phyloP scores from a whole-genome alignment of 2,797 vertebrate genomes.

The Gambusia yucatana region DNA sequence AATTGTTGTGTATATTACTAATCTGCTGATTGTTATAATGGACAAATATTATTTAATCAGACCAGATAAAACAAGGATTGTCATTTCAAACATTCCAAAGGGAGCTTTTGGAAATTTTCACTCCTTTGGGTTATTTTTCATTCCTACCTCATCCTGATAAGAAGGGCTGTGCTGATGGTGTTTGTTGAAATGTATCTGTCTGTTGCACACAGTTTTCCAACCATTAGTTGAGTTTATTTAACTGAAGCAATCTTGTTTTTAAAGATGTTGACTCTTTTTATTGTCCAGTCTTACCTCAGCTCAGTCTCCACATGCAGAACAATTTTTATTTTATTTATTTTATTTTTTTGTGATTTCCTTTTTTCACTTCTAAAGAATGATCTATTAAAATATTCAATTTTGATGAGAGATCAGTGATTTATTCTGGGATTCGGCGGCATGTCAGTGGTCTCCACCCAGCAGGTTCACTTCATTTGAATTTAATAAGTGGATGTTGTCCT shows the following conservation, averaged over 20 bases:
- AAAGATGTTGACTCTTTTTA: not conserved
- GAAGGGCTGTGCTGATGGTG: not conserved
- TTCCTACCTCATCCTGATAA: not conserved
- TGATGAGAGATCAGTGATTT: slow-evolving; percentile 26
- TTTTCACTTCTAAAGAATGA: not conserved
- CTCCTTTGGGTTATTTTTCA: not conserved
- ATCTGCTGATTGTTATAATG: slow-evolving; percentile 9
- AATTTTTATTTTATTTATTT: too few relatives aligned
- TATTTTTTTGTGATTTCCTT: not conserved
- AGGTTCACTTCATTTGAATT: slow-evolving; percentile 17
- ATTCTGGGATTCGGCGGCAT: not conserved
- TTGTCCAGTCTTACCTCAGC: not conserved
- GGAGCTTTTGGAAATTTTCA: not conserved
- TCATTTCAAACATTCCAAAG: not conserved
- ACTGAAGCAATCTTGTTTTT: not conserved
- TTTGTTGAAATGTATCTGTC: not conserved
- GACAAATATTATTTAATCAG: not conserved
- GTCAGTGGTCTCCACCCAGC: slow-evolving; percentile 7
- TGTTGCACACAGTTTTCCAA: not conserved
- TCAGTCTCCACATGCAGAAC: not conserved
- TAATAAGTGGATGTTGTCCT: slow-evolving; percentile 1
- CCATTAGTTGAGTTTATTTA: not conserved
- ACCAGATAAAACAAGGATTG: not conserved
- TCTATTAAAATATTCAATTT: slow-evolving; percentile 15
- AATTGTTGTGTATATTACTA: not conserved